Conservation (phyloP, 2,113 vertebrate species). For the Alexandromys fortis region DNA sequence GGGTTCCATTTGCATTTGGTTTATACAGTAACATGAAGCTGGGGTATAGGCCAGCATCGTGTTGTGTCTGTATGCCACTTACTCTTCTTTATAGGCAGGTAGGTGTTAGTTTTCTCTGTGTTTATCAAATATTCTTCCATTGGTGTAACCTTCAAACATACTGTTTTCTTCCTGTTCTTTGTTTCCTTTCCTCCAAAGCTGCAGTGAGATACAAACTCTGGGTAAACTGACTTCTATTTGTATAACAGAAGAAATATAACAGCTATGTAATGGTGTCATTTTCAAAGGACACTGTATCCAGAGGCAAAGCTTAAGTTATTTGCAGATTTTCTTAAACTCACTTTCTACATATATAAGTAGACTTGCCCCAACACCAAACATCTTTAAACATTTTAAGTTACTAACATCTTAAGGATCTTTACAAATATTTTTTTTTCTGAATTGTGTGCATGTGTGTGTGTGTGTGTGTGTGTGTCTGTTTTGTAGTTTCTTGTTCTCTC, state of each 20-base stretch:
- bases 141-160: neutral
- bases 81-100: neutral
- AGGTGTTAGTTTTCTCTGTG: neutral
- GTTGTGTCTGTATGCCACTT: neutral
- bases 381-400: neutral
- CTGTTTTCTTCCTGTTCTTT: neutral
- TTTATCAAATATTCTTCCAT: neutral
- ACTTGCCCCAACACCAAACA: neutral
- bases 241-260: neutral
- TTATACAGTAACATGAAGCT: neutral
- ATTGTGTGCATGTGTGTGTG: neutral
- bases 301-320: constrained; percentile 17
- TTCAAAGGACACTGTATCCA: neutral
- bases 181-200: neutral
- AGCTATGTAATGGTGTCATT: neutral
- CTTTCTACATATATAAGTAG: neutral
- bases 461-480: neutral
- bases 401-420: neutral
- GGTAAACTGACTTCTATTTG: constrained; percentile 25
- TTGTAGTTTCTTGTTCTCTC: neutral
- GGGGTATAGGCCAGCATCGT: no score
- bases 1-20: neutral
- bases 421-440: neutral
- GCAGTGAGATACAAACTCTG: constrained; percentile 1
- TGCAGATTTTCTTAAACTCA: constrained; percentile 24